These are phyloP conservation scores for Stomorhina lunata DNA, from an alignment of 2,888 invertebrate genomes.

Conservation along the genomic window DNA sequence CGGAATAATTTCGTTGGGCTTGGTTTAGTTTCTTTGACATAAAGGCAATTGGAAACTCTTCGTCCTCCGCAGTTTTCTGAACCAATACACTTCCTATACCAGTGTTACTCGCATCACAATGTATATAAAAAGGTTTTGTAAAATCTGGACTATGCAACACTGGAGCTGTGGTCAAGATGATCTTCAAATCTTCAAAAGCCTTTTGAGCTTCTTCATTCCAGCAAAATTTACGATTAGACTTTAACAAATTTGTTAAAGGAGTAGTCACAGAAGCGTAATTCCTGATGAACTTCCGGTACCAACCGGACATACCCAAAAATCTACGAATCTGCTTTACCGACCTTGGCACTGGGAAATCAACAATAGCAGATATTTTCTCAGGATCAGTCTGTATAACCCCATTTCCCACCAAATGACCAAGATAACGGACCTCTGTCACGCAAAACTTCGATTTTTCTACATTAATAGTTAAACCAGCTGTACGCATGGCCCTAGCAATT, in stretches of 20 bases:
- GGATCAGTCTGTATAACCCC: conserved; percentile 40
- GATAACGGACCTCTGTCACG: conserved; percentile 36
- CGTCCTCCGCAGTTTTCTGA: conserved; percentile 28
- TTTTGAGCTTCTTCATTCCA: conserved; percentile 33
- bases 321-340: conserved; percentile 42
- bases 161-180: conserved; percentile 31
- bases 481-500: background rate
- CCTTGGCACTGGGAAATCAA: conserved; percentile 41
- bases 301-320: conserved; percentile 56
- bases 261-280: conserved; percentile 43
- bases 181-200: conserved; percentile 35
- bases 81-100: conserved; percentile 37
- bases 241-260: conserved; percentile 42
- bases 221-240: background rate
- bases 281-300: conserved; percentile 51
- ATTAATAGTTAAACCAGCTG: conserved; percentile 6
- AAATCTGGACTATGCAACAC: conserved; percentile 44
- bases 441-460: conserved; percentile 37
- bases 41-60: conserved; percentile 45
- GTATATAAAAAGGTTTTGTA: conserved; percentile 5
- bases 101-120: conserved; percentile 27
- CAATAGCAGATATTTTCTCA: conserved; percentile 38
- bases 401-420: conserved; percentile 56
- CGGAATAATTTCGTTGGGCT: conserved; percentile 56
- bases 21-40: conserved; percentile 56